phyloP scores from a whole-genome alignment of 1,140 invertebrate species.

The Lepidostoma basale region DNA sequence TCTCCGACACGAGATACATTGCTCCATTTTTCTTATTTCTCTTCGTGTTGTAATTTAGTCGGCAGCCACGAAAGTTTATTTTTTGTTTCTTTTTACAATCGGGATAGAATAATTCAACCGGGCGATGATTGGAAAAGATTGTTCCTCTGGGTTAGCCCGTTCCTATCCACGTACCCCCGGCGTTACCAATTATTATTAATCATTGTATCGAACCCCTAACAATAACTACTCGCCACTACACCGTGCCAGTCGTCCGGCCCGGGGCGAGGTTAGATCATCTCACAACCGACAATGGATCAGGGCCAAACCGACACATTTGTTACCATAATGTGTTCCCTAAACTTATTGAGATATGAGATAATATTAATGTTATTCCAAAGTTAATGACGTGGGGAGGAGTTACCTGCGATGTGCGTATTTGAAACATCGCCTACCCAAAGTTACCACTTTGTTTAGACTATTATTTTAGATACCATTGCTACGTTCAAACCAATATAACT shows the following conservation, averaged over 20 bases:
- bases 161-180: constrained; percentile 22
- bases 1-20: too few relatives aligned
- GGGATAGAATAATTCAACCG: constrained; percentile 29
- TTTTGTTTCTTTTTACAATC: constrained; percentile 12
- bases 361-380: too few relatives aligned
- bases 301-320: too few relatives aligned
- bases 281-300: constrained; percentile 8
- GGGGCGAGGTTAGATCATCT: constrained; percentile 10
- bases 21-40: not conserved
- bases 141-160: not conserved
- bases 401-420: too few relatives aligned
- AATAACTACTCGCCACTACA: constrained; percentile 18
- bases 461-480: too few relatives aligned
- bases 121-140: constrained; percentile 42
- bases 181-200: constrained; percentile 43
- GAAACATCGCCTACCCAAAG: too few relatives aligned
- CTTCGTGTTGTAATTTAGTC: constrained; percentile 14
- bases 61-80: constrained; percentile 13
- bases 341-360: too few relatives aligned
- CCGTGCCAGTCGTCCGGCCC: constrained; percentile 24
- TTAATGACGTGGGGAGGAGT: too few relatives aligned
- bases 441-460: too few relatives aligned
- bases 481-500: too few relatives aligned
- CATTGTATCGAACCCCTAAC: constrained; percentile 36
- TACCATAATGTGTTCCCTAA: too few relatives aligned